Evolutionary conservation across 2,888 invertebrate species (phyloP).

Genomic region (Pinctada fucata): DNA sequence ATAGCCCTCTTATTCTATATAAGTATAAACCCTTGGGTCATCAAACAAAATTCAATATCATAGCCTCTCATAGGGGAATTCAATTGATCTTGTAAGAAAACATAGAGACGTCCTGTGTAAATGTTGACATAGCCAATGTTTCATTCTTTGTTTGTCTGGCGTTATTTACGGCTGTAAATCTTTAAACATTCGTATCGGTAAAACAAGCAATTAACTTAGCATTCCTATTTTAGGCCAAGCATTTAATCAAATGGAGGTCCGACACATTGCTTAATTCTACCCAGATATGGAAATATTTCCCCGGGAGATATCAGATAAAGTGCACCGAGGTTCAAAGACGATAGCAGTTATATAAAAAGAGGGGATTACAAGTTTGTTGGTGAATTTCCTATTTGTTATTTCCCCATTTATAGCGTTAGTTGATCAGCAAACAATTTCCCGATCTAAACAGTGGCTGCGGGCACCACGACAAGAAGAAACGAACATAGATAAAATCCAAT

Average conservation of each 20-base stretch:
- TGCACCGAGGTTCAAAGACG: neutral
- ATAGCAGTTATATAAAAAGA: neutral
- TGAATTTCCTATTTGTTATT: neutral
- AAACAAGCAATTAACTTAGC: slow-evolving; percentile 4
- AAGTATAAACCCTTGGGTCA: no score
- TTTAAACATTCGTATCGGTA: slow-evolving; percentile 1
- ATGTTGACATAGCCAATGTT: slow-evolving; percentile 2
- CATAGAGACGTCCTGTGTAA: neutral
- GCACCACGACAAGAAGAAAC: no score
- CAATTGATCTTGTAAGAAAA: neutral
- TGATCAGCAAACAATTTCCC: no score
- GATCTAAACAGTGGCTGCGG: no score
- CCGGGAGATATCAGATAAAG: neutral
- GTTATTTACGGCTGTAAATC: neutral
- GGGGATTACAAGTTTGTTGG: neutral
- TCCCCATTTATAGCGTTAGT: no score
- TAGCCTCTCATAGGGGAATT: neutral
- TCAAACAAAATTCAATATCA: neutral
- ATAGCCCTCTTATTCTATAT: no score
- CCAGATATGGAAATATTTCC: neutral
- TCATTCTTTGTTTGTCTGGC: slow-evolving; percentile 1
- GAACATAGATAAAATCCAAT: no score
- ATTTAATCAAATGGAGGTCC: neutral
- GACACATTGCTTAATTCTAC: neutral
- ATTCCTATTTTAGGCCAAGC: neutral